Evolutionary conservation across 2,797 vertebrate species (phyloP).

Genomic region (Rhinichthys osculus): DNA sequence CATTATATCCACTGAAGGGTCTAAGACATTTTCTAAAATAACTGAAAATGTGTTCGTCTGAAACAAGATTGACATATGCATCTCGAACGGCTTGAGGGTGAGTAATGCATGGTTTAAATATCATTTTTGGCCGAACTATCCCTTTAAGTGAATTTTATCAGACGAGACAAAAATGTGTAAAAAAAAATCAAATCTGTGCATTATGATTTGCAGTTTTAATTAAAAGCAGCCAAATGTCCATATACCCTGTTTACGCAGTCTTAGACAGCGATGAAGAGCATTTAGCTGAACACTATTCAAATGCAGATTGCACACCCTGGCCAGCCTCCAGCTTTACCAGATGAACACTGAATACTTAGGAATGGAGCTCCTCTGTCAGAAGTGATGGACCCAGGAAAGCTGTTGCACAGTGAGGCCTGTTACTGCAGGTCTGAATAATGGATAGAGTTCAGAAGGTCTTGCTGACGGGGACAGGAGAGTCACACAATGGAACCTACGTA

Average conservation of each 20-base stretch:
- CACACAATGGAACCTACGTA: slow-evolving; percentile 40
- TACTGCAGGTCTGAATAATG: slow-evolving; percentile 77
- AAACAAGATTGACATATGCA: no score
- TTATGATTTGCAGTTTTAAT: not conserved
- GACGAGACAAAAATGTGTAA: not conserved
- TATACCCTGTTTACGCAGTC: not conserved
- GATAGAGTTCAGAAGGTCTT: slow-evolving; percentile 75
- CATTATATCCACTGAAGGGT: no score
- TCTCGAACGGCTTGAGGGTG: no score
- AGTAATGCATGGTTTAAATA: no score
- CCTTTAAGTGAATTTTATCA: not conserved
- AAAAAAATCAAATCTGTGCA: not conserved
- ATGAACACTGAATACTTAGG: slow-evolving; percentile 41
- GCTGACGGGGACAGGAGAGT: slow-evolving; percentile 72
- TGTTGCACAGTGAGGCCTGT: slow-evolving; percentile 58
- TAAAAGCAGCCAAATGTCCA: slow-evolving; percentile 8
- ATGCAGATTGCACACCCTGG: slow-evolving; percentile 48
- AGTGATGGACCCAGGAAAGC: slow-evolving; percentile 68
- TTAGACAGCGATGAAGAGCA: slow-evolving; percentile 10
- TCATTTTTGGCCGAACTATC: no score
- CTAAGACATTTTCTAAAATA: no score
- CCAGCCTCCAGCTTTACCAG: slow-evolving; percentile 30
- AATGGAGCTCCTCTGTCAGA: slow-evolving; percentile 75
- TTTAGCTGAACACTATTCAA: slow-evolving; percentile 32
- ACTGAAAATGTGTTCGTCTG: no score